Evolutionary conservation across 2,113 vertebrate species (phyloP).

Genomic region (Capricornis sumatraensis): DNA sequence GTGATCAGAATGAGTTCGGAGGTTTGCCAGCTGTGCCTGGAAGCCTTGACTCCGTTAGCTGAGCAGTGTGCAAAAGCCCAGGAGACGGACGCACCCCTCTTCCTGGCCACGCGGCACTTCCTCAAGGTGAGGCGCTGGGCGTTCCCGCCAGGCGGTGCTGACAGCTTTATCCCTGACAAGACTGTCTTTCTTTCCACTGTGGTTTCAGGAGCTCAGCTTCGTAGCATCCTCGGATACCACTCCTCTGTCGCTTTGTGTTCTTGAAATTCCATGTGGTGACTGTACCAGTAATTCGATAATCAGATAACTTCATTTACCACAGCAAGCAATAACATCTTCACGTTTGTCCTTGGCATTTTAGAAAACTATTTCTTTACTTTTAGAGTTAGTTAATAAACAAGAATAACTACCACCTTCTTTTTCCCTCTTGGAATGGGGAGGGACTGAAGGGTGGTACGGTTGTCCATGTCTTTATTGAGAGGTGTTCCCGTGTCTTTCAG

Average conservation of each 20-base stretch:
- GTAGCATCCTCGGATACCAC: neutral
- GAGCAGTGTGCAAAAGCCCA: constrained; percentile 98
- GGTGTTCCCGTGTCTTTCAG: constrained; percentile 79
- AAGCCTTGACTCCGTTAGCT: constrained; percentile 94
- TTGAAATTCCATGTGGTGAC: neutral
- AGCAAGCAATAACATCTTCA: neutral
- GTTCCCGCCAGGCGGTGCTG: neutral
- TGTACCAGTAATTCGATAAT: neutral
- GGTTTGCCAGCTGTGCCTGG: constrained; percentile 96
- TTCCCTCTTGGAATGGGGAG: neutral
- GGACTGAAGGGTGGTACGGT: neutral
- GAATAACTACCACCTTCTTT: neutral
- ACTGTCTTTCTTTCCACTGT: neutral
- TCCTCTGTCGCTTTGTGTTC: neutral
- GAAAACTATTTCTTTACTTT: neutral
- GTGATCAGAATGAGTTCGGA: constrained; percentile 95
- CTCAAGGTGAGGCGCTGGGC: constrained; percentile 87
- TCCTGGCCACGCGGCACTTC: constrained; percentile 96
- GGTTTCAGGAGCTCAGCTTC: neutral
- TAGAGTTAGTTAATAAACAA: neutral
- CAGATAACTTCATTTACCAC: neutral
- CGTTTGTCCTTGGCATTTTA: neutral
- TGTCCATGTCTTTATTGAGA: constrained; percentile 33
- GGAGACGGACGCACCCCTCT: constrained; percentile 95
- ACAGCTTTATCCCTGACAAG: neutral